phyloP scores from a whole-genome alignment of 2,797 vertebrate genomes.

The Lithobates sylvaticus region DNA sequence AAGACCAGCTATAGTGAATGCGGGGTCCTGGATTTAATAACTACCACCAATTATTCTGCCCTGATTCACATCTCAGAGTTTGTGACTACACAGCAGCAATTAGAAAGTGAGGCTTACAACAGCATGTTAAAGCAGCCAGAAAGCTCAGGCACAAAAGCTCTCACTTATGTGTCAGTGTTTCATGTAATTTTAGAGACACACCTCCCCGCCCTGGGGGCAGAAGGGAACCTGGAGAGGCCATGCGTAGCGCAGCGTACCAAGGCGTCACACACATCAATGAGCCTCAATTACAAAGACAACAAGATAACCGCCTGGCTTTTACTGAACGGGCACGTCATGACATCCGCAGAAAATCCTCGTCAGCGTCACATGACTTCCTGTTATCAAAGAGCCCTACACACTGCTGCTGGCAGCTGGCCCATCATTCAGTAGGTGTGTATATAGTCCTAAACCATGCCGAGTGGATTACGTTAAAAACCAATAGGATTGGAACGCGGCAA shows the following conservation, averaged over 20 bases:
- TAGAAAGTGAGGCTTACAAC: too few species aligned
- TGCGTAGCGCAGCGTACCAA: background rate
- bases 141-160: background rate
- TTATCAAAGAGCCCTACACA: background rate
- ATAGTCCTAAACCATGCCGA: background rate
- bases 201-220: background rate
- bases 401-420: background rate
- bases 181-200: background rate
- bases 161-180: constrained; percentile 1
- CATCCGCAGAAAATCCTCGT: background rate
- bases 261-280: constrained; percentile 12
- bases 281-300: constrained; percentile 24
- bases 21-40: too few species aligned
- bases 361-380: background rate
- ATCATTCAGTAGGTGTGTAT: background rate
- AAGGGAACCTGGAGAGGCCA: background rate
- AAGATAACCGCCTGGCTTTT: constrained; percentile 12
- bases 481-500: background rate
- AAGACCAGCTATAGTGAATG: too few species aligned
- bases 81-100: too few species aligned
- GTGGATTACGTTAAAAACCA: background rate
- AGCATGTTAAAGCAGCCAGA: too few species aligned
- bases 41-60: too few species aligned
- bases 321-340: constrained; percentile 9
- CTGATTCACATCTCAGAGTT: too few species aligned